These are phyloP conservation scores for Drosophila baimaii DNA, from an alignment of 1,140 invertebrate species.

Conservation along the genomic window DNA sequence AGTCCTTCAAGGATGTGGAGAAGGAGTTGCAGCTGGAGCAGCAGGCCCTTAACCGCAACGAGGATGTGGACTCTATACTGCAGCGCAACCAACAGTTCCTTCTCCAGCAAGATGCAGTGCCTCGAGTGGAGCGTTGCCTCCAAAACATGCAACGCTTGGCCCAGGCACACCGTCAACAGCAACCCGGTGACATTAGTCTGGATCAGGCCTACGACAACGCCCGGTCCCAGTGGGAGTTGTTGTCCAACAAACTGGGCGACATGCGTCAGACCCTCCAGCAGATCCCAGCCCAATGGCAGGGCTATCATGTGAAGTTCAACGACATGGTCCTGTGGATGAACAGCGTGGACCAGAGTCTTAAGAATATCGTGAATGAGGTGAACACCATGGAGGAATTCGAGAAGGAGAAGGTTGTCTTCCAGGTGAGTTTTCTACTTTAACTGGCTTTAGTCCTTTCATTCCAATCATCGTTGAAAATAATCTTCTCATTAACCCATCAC, in stretches of 20 bases:
- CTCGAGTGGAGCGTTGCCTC: constrained; percentile 90
- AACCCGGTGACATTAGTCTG: constrained; percentile 88
- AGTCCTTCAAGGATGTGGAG: constrained; percentile 94
- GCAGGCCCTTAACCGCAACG: constrained; percentile 93
- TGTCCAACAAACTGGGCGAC: constrained; percentile 89
- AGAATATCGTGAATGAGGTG: constrained; percentile 93
- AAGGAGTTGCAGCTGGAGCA: constrained; percentile 94
- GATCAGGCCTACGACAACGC: constrained; percentile 88
- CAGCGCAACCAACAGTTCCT: constrained; percentile 92
- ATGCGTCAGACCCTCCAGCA: constrained; percentile 92
- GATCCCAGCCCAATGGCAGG: constrained; percentile 95
- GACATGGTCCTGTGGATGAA: constrained; percentile 97
- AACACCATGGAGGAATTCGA: constrained; percentile 95
- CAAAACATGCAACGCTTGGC: constrained; percentile 90
- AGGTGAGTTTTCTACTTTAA: constrained; percentile 87
- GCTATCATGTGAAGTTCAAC: constrained; percentile 92
- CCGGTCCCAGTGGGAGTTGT: constrained; percentile 89
- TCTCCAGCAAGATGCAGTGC: constrained; percentile 88
- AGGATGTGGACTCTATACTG: constrained; percentile 91
- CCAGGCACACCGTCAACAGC: constrained; percentile 87
- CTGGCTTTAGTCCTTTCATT: not conserved
- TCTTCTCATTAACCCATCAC: constrained; percentile 43
- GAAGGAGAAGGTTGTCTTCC: constrained; percentile 93
- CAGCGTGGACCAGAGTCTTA: constrained; percentile 92
- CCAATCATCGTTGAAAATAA: constrained; percentile 32